phyloP scores from a whole-genome alignment of 2,888 invertebrate species.

The Pterostichus madidus region DNA sequence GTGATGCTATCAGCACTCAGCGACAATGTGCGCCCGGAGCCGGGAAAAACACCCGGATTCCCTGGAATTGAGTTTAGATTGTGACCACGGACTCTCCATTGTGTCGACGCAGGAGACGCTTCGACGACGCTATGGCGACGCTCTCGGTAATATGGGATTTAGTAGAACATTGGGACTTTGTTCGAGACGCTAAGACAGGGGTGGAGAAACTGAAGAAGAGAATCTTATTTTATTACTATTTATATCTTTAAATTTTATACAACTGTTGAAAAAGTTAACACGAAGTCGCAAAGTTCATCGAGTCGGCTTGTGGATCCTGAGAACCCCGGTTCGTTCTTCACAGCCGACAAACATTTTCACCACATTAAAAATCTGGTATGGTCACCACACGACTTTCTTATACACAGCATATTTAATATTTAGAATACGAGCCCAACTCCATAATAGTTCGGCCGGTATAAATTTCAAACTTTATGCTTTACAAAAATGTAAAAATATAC shows the following conservation, averaged over 20 bases:
- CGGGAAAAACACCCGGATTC: slow-evolving; percentile 23
- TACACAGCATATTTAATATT: no score
- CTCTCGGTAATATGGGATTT: slow-evolving; percentile 16
- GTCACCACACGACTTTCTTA: no score
- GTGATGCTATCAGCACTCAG: slow-evolving; percentile 23
- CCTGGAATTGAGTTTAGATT: slow-evolving; percentile 56
- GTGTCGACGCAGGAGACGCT: slow-evolving; percentile 14
- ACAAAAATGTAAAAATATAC: no score
- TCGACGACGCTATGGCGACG: not conserved
- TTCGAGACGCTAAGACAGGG: not conserved
- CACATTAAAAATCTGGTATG: no score
- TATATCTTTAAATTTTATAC: not conserved
- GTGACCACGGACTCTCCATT: slow-evolving; percentile 54
- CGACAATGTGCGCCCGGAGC: slow-evolving; percentile 27
- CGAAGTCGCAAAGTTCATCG: no score
- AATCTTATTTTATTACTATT: slow-evolving; percentile 11
- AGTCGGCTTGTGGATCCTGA: no score
- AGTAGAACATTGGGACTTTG: slow-evolving; percentile 26
- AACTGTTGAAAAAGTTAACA: no score
- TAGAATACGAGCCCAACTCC: no score
- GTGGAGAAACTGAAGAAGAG: not conserved
- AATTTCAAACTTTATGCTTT: no score
- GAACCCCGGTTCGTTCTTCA: no score
- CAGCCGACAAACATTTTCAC: no score
- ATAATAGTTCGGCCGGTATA: no score